phyloP scores from a whole-genome alignment of 2,113 vertebrate species.

The Carassius gibelio region DNA sequence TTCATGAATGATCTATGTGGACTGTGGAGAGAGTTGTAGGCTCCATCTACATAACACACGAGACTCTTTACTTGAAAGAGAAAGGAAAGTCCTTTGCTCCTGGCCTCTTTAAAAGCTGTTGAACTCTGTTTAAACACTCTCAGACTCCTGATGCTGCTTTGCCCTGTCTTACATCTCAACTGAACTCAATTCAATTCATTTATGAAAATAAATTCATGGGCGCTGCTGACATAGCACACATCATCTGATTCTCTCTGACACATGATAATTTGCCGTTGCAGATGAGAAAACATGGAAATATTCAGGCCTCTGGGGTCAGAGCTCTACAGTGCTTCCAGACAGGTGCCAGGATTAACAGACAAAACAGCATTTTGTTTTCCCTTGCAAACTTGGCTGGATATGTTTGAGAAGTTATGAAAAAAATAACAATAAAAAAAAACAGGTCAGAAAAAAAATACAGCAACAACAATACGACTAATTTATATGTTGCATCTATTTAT shows the following conservation, averaged over 20 bases:
- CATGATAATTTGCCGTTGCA: constrained; percentile 44
- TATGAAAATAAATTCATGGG: constrained; percentile 49
- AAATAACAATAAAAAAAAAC: too few species aligned
- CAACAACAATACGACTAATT: neutral
- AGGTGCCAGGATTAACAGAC: constrained; percentile 16
- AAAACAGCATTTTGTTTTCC: neutral
- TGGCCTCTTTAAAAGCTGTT: neutral
- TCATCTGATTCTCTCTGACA: constrained; percentile 60
- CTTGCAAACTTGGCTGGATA: neutral
- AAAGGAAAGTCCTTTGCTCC: neutral
- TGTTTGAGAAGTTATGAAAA: neutral
- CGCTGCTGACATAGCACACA: constrained; percentile 29
- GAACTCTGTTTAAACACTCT: neutral
- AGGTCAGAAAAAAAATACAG: neutral
- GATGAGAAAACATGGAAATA: constrained; percentile 61
- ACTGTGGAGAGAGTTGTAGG: neutral
- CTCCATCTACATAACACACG: neutral
- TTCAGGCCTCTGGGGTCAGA: constrained; percentile 10
- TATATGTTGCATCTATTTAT: neutral
- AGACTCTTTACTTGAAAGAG: neutral
- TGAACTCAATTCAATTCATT: constrained; percentile 42
- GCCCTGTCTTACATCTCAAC: constrained; percentile 4
- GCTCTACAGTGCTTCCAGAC: neutral
- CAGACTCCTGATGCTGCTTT: neutral
- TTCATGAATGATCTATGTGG: constrained; percentile 1